phyloP scores from a whole-genome alignment of 35 echinoderm and acorn worm species.

The Antedon bifida region DNA sequence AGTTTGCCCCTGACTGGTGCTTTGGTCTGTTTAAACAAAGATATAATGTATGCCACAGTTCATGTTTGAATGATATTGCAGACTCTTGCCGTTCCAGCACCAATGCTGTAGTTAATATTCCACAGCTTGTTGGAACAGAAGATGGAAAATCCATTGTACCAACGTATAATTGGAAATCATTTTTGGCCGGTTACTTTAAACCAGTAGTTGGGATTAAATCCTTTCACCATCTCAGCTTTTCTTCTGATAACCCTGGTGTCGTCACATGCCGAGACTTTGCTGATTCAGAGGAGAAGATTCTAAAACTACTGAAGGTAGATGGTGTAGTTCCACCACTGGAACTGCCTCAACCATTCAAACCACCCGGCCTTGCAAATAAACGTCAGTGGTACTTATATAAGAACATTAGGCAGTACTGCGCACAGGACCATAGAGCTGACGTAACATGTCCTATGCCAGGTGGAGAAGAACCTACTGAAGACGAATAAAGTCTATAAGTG shows the following conservation, averaged over 20 bases:
- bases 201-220: too few species aligned
- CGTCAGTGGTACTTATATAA: conserved; percentile 3
- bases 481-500: too few species aligned
- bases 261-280: too few species aligned
- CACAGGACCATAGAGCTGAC: too few species aligned
- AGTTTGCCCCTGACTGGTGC: too few species aligned
- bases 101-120: conserved; percentile 1
- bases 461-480: too few species aligned
- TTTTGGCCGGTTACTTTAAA: too few species aligned
- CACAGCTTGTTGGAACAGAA: conserved; percentile 23
- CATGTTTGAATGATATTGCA: conserved; percentile 11
- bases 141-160: background rate
- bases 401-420: conserved; percentile 13
- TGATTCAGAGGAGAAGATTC: conserved; percentile 11
- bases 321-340: conserved; percentile 3
- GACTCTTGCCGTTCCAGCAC: conserved; percentile 6
- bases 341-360: background rate
- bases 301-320: background rate
- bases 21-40: too few species aligned
- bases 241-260: background rate
- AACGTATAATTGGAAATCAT: too few species aligned
- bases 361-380: conserved; percentile 14
- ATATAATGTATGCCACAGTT: too few species aligned
- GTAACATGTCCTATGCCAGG: too few species aligned
- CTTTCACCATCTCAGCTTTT: too few species aligned